Evolutionary conservation across 2,888 invertebrate species (phyloP).

Genomic region (Conomelus anceps): DNA sequence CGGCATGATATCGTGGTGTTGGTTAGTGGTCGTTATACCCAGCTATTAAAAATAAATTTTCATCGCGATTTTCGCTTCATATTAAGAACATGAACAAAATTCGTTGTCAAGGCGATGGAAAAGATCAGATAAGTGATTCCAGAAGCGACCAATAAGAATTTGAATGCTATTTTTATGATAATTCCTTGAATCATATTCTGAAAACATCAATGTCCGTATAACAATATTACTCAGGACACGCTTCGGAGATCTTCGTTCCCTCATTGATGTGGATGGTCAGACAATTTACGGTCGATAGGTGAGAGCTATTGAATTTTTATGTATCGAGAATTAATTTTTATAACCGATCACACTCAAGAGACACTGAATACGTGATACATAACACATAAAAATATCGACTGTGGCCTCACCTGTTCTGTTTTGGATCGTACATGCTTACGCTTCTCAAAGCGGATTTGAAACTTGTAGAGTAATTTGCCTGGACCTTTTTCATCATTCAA

Average conservation of each 20-base stretch:
- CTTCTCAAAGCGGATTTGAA: neutral
- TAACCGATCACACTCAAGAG: no score
- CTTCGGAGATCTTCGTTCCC: neutral
- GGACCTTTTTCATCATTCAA: no score
- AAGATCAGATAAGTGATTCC: neutral
- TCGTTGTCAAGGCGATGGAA: neutral
- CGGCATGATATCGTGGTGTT: neutral
- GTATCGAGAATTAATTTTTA: neutral
- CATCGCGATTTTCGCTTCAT: neutral
- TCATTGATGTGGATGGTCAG: neutral
- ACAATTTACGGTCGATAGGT: neutral
- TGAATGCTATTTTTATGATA: neutral
- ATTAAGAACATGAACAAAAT: neutral
- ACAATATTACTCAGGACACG: neutral
- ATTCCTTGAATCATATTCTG: neutral
- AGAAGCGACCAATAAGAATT: neutral
- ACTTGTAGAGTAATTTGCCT: no score
- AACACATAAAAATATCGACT: neutral
- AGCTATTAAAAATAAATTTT: neutral
- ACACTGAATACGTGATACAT: no score
- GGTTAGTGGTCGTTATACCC: neutral
- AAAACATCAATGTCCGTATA: neutral
- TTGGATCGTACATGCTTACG: neutral
- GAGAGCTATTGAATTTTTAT: neutral
- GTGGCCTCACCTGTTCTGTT: neutral